Evolutionary conservation across 2,888 invertebrate genomes (phyloP).

Genomic region (Rapana venosa): DNA sequence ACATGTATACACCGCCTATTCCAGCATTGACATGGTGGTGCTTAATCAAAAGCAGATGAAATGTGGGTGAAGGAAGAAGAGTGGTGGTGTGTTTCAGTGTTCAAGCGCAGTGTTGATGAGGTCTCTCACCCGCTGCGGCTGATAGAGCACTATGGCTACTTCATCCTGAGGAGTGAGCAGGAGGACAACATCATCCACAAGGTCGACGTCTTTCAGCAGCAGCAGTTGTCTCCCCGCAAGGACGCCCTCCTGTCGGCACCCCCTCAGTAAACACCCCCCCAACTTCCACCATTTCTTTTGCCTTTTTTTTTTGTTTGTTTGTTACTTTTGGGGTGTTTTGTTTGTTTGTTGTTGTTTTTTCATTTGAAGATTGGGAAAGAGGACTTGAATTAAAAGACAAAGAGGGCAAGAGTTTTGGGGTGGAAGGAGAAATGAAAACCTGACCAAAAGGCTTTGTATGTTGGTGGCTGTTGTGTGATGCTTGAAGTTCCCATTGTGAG

Average conservation of each 20-base stretch:
- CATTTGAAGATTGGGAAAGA: too few relatives aligned
- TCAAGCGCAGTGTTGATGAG: slow-evolving; percentile 48
- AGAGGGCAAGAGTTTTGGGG: too few relatives aligned
- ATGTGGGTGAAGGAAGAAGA: too few relatives aligned
- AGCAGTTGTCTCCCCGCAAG: neutral
- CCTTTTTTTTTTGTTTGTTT: neutral
- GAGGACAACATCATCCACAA: slow-evolving; percentile 35
- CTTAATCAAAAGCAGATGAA: too few relatives aligned
- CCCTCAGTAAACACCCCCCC: neutral
- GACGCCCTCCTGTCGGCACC: neutral
- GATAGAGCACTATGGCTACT: neutral
- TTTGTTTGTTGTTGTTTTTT: too few relatives aligned
- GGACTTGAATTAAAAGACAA: too few relatives aligned
- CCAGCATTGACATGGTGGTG: too few relatives aligned
- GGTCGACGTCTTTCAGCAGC: slow-evolving; percentile 31
- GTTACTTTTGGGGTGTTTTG: neutral
- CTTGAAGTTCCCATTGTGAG: too few relatives aligned
- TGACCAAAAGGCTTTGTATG: too few relatives aligned
- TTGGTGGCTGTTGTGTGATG: too few relatives aligned
- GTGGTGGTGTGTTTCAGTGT: slow-evolving; percentile 45
- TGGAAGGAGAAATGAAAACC: too few relatives aligned
- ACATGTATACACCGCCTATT: too few relatives aligned
- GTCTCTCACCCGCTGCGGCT: neutral
- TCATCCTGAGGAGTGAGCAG: slow-evolving; percentile 25
- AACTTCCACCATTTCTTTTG: neutral